Evolutionary conservation across 2,113 vertebrate genomes (phyloP), one percentile per base, ranked within the genome.

Genomic region (Lucifuga dentata): DNA sequence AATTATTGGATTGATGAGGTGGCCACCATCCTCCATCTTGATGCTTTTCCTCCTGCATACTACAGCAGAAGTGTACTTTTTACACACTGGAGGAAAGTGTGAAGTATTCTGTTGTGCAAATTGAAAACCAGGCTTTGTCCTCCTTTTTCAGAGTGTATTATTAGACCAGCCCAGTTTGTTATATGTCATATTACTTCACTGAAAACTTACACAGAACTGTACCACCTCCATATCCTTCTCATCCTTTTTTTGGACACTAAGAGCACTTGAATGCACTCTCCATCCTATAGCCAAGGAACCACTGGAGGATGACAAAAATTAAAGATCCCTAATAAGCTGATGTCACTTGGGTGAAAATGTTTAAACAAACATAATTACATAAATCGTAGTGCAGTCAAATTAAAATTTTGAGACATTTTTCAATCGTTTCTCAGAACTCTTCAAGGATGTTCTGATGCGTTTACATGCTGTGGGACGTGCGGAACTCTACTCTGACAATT

Each of bases 321-420:
- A 36, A 38, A 44, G 11, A 10, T 8, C 3, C 15, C 33, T 21
- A 62, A 68, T 36, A 55, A 44, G 24, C 57, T 21, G 17, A 33
- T 8, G 17, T 21, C 20, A 16, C 21, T 33, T 29, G 11, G 10
- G 11, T 46, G 24, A 13, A 23, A 66, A 52, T 16, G 36, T 20
- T 8, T 6, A 43, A 16, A 2, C n/a, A n/a, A 43, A 17, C 13
- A 43, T 17, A 32, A 20, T n/a, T 8, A n/a, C 38, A 35, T 11
- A n/a, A n/a, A n/a, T n/a, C n/a, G 11, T 11, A 12, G 26, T 48
- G n/a, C 1, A 1, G 16, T 7, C 20, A 10, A 33, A 49, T 12
- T 17, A 7, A 33, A 8, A 21, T 32, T 3, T n/a, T n/a, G n/a
- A 53, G 20, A 52, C n/a, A 3, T 16, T 10, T 23, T 46, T 36